Conservation (phyloP, 1,140 invertebrate genomes). For the Papilio dardanus region DNA sequence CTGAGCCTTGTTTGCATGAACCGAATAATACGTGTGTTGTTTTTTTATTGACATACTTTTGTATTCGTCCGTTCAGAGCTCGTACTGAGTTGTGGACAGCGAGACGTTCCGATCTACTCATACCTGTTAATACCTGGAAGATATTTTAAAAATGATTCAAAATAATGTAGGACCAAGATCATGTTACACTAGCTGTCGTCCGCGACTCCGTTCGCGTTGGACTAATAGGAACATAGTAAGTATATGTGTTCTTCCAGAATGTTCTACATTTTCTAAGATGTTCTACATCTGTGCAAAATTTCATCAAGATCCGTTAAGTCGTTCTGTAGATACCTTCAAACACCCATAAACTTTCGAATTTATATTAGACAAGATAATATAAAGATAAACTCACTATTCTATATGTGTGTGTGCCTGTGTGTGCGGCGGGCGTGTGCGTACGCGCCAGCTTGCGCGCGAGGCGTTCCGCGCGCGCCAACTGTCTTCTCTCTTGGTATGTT, state of each 20-base stretch:
- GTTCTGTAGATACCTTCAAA: too few relatives aligned
- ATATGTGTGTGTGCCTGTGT: background rate
- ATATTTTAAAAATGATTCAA: background rate
- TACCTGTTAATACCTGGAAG: constrained; percentile 68
- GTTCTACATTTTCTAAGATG: too few relatives aligned
- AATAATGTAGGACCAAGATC: background rate
- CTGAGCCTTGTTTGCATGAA: constrained; percentile 43
- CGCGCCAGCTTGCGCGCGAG: constrained; percentile 51
- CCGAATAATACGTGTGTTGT: constrained; percentile 69
- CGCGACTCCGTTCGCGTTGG: too few relatives aligned
- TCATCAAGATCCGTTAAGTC: too few relatives aligned
- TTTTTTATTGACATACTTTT: constrained; percentile 52
- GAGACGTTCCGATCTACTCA: constrained; percentile 55
- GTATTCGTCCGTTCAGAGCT: constrained; percentile 53
- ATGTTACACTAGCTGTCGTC: too few relatives aligned
- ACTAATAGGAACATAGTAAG: background rate
- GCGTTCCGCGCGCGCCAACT: constrained; percentile 52
- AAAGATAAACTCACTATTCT: constrained; percentile 5
- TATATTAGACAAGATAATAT: background rate
- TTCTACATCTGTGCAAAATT: too few relatives aligned
- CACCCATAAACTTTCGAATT: too few relatives aligned
- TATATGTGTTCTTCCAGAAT: too few relatives aligned
- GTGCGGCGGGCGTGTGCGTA: background rate
- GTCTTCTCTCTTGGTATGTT: constrained; percentile 41
- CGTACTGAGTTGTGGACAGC: constrained; percentile 46